A percentile compares a stretch with the other conserved stretches of the same genome.
Evolutionary conservation across 2,113 vertebrate species (phyloP).

Genomic region (Trichomycterus rosablanca): DNA sequence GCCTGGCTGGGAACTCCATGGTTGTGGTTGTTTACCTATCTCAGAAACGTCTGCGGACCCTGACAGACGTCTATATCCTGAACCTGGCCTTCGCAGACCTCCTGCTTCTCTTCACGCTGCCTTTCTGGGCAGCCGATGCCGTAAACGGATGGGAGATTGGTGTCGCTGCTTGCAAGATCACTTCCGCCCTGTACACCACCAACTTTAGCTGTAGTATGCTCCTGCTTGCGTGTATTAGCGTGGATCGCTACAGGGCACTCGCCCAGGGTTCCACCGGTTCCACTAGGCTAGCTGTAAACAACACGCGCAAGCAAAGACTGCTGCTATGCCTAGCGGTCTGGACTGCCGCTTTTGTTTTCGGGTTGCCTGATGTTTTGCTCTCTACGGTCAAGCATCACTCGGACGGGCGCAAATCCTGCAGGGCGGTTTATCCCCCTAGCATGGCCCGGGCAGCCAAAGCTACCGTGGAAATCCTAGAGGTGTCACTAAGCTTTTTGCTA

Average conservation of each 20-base stretch:
- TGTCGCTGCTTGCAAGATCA: slow-evolving; percentile 72
- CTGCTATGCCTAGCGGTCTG: slow-evolving; percentile 66
- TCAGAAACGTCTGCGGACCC: slow-evolving; percentile 78
- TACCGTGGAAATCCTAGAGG: slow-evolving; percentile 75
- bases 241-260: slow-evolving; percentile 78
- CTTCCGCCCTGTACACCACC: slow-evolving; percentile 76
- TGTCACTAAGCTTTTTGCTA: slow-evolving; percentile 77
- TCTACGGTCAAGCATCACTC: slow-evolving; percentile 63
- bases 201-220: slow-evolving; percentile 90
- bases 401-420: slow-evolving; percentile 58
- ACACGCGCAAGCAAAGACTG: slow-evolving; percentile 43
- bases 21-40: slow-evolving; percentile 79
- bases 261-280: slow-evolving; percentile 7
- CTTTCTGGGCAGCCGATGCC: slow-evolving; percentile 84
- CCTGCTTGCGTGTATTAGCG: slow-evolving; percentile 85
- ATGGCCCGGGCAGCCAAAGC: slow-evolving; percentile 67
- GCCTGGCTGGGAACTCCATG: slow-evolving; percentile 79
- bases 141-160: slow-evolving; percentile 84
- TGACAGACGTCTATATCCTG: slow-evolving; percentile 78
- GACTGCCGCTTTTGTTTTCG: slow-evolving; percentile 70
- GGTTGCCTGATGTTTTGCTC: slow-evolving; percentile 79
- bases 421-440: slow-evolving; percentile 66
- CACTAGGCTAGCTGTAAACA: background rate
- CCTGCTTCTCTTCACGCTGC: slow-evolving; percentile 81
- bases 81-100: slow-evolving; percentile 85